These are phyloP conservation scores for Zosterops japonicus DNA, from an alignment of 2,113 vertebrate species.

Conservation along the genomic window DNA sequence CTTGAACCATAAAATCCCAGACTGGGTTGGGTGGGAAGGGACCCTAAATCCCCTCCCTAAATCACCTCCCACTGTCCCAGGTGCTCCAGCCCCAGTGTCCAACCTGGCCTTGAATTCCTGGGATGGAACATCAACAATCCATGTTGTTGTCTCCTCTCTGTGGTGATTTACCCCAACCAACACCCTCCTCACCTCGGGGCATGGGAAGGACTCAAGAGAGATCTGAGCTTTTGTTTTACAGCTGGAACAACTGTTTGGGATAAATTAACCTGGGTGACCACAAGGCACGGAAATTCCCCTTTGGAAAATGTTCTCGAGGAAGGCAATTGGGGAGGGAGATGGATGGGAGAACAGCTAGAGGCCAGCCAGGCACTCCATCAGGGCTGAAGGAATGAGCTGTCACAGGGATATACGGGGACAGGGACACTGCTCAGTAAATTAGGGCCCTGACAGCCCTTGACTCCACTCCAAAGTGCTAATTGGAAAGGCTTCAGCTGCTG, in stretches of 20 bases:
- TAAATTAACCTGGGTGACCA: neutral
- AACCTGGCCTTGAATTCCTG: neutral
- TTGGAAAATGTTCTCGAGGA: slow-evolving; percentile 13
- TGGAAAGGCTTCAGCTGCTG: slow-evolving; percentile 51
- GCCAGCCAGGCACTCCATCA: slow-evolving; percentile 40
- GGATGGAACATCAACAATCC: neutral
- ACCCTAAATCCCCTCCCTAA: accelerated
- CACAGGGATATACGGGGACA: slow-evolving; percentile 28
- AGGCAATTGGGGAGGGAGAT: neutral
- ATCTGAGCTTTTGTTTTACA: neutral
- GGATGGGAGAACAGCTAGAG: slow-evolving; percentile 46
- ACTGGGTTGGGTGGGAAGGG: neutral
- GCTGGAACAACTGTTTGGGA: neutral
- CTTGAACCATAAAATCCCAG: accelerated
- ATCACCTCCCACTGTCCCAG: neutral
- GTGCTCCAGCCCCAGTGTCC: neutral
- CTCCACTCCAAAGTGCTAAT: slow-evolving; percentile 48
- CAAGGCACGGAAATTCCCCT: neutral
- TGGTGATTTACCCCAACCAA: neutral
- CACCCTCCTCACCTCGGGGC: neutral
- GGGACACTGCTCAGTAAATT: slow-evolving; percentile 48
- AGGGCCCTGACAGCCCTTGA: slow-evolving; percentile 46
- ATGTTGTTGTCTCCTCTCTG: accelerated
- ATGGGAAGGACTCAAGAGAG: neutral
- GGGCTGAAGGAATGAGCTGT: slow-evolving; percentile 53